A percentile compares a stretch with the other conserved stretches of the same genome.
Conservation (phyloP, 2,113 vertebrate species). For the Pygoscelis adeliae region DNA sequence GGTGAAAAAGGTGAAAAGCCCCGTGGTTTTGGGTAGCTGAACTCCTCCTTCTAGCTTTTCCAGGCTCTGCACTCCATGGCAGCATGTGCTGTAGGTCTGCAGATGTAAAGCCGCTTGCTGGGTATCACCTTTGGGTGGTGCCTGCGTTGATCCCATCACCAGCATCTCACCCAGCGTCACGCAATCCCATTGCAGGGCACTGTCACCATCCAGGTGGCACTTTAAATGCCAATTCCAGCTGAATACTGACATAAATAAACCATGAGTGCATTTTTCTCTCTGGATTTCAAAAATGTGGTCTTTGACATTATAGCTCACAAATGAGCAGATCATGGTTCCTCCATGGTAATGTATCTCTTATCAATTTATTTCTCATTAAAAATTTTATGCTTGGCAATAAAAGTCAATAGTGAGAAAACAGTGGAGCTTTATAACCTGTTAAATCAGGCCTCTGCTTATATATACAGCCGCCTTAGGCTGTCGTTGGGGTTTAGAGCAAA, state of each 20-base stretch:
- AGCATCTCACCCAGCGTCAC: background rate
- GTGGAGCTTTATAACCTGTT: slow-evolving; percentile 14
- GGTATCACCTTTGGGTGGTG: background rate
- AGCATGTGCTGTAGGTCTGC: background rate
- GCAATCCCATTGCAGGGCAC: background rate
- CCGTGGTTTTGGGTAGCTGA: background rate
- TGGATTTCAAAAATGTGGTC: background rate
- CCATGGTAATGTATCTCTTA: background rate
- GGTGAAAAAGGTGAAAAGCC: background rate
- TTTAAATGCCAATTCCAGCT: background rate
- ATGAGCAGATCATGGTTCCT: background rate
- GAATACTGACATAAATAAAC: background rate
- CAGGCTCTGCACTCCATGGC: background rate
- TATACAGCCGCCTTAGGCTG: background rate
- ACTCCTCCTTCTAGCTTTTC: background rate
- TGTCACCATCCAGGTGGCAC: background rate
- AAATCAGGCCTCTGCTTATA: background rate
- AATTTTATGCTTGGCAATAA: background rate
- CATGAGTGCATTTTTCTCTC: background rate
- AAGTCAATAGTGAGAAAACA: background rate
- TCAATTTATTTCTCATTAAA: slow-evolving; percentile 52
- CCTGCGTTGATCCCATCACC: rapidly evolving
- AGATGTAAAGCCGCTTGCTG: background rate
- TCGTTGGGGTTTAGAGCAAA: background rate
- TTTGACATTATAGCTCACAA: background rate